Evolutionary conservation across 1,140 invertebrate species (phyloP).

Genomic region (Parasteatoda tepidariorum): DNA sequence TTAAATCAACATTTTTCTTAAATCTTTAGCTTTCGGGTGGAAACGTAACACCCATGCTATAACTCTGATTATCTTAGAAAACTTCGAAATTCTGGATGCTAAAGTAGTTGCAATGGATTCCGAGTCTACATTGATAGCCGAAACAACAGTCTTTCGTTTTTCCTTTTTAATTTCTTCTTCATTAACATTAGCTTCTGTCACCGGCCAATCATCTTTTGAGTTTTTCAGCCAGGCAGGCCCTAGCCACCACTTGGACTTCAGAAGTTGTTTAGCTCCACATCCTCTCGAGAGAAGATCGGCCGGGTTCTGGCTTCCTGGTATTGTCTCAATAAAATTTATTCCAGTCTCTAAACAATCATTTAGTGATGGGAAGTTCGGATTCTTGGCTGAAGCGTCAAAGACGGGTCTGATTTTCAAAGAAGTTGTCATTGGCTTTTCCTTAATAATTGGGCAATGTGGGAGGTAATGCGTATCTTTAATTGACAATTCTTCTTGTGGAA

Average conservation of each 20-base stretch:
- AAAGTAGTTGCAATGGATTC: not conserved
- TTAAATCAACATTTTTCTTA: too few relatives aligned
- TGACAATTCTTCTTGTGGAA: too few relatives aligned
- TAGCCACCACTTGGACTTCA: slow-evolving; percentile 14
- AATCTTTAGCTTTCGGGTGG: not conserved
- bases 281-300: slow-evolving; percentile 14
- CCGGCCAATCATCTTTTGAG: not conserved
- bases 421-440: too few relatives aligned
- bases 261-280: not conserved
- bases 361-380: too few relatives aligned
- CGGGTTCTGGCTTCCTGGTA: too few relatives aligned
- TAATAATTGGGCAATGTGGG: too few relatives aligned
- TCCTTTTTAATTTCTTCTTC: slow-evolving; percentile 8
- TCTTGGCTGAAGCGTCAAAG: too few relatives aligned
- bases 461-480: not conserved
- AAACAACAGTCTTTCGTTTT: slow-evolving; percentile 6
- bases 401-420: too few relatives aligned
- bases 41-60: not conserved
- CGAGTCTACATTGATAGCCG: not conserved
- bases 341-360: too few relatives aligned
- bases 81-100: not conserved
- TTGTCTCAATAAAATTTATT: too few relatives aligned
- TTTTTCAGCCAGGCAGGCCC: not conserved
- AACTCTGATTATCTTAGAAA: slow-evolving; percentile 11
- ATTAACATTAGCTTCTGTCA: not conserved